A percentile compares a stretch with the other conserved stretches of the same genome.
These are phyloP conservation scores for Sebastes ruberrimus DNA, from an alignment of 2,797 vertebrate genomes.

Conservation along the genomic window DNA sequence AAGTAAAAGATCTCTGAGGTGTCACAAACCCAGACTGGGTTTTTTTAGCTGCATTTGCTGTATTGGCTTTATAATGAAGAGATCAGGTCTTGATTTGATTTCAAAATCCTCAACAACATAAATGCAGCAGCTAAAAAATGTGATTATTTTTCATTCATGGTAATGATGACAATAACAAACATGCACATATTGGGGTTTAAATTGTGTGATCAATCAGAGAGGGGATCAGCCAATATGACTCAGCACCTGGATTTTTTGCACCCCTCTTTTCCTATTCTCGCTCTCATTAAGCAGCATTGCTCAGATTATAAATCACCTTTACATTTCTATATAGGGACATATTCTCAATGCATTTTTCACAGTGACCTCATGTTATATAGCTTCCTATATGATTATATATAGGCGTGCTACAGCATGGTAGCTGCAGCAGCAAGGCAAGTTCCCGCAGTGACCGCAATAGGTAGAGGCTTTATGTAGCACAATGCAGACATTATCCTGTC, in stretches of 20 bases:
- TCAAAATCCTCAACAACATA: not conserved
- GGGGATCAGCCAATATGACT: constrained; percentile 66
- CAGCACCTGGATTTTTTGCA: constrained; percentile 62
- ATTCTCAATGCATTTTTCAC: not conserved
- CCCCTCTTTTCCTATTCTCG: not conserved
- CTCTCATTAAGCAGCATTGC: not conserved
- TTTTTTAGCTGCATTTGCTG: constrained; percentile 10
- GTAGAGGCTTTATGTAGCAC: constrained; percentile 44
- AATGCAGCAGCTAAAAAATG: not conserved
- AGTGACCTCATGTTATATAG: not conserved
- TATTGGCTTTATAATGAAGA: constrained; percentile 1
- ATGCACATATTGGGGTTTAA: constrained; percentile 2
- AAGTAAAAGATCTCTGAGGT: constrained; percentile 16
- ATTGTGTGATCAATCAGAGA: constrained; percentile 36
- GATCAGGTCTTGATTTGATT: not conserved
- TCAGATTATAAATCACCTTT: not conserved
- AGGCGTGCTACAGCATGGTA: constrained; percentile 8
- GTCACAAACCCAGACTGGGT: not conserved
- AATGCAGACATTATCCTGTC: constrained; percentile 45
- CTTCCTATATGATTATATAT: not conserved
- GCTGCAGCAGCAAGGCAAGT: constrained; percentile 49
- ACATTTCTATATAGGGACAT: not conserved
- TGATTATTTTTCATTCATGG: not conserved
- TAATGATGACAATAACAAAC: not conserved
- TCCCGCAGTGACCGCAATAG: constrained; percentile 71